Percentiles rank a stretch among this genome's conserved stretches.
Evolutionary conservation across 2,888 invertebrate species (phyloP).

Genomic region (Hyalella azteca): DNA sequence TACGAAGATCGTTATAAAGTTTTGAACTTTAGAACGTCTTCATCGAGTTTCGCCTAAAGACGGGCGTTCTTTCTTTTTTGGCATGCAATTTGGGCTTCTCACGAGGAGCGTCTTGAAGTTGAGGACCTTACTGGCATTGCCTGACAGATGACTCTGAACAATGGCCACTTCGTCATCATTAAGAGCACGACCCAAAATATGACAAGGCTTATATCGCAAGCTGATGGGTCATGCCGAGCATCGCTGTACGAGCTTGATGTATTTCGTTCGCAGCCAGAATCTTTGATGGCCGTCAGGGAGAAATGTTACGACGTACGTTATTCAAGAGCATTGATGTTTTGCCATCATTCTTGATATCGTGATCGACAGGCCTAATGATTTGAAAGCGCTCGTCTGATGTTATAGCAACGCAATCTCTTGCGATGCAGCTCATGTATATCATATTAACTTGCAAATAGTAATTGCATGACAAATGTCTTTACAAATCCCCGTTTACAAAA

Average conservation of each 20-base stretch:
- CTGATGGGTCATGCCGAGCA: neutral
- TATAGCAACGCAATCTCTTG: no score
- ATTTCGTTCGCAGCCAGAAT: neutral
- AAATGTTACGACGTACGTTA: neutral
- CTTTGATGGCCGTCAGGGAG: neutral
- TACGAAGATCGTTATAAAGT: no score
- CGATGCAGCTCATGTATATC: no score
- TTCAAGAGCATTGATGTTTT: neutral
- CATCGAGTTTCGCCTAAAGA: no score
- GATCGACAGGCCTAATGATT: no score
- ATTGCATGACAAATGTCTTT: no score
- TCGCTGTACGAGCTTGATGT: neutral
- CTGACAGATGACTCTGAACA: slow-evolving; percentile 14
- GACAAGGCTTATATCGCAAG: slow-evolving; percentile 1
- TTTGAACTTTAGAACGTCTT: no score
- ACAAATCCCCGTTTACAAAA: no score
- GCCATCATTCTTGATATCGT: neutral
- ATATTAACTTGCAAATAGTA: no score
- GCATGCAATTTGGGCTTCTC: slow-evolving; percentile 14
- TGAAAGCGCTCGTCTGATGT: no score
- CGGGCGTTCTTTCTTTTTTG: slow-evolving; percentile 1
- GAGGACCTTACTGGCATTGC: neutral
- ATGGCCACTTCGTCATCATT: slow-evolving; percentile 25
- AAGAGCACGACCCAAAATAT: slow-evolving; percentile 29
- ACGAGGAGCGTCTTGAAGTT: neutral